phyloP scores from a whole-genome alignment of 1,140 invertebrate genomes.

The Diplogasteroides magnus region DNA sequence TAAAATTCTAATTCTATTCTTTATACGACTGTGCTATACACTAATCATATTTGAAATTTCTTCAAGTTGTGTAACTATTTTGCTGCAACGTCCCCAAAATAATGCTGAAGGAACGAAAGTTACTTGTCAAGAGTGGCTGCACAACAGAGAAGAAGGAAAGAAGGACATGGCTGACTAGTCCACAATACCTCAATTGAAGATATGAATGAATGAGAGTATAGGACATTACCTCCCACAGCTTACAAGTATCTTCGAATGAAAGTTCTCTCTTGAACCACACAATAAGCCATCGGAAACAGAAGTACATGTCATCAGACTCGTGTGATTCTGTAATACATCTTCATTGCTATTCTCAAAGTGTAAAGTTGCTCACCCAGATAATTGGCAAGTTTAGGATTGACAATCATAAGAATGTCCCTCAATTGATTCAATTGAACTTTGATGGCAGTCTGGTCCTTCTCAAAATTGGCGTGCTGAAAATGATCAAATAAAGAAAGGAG shows the following conservation, averaged over 20 bases:
- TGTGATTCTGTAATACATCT: slow-evolving; percentile 64
- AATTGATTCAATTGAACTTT: slow-evolving; percentile 82
- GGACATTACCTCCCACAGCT: slow-evolving; percentile 59
- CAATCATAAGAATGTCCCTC: slow-evolving; percentile 72
- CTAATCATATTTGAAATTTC: too few relatives aligned
- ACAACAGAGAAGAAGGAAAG: slow-evolving; percentile 85
- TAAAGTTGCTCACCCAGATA: slow-evolving; percentile 68
- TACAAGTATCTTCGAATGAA: slow-evolving; percentile 61
- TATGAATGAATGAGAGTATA: background rate
- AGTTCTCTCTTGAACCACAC: slow-evolving; percentile 67
- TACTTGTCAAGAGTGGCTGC: slow-evolving; percentile 84
- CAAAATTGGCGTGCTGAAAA: slow-evolving; percentile 80
- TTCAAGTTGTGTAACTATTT: too few relatives aligned
- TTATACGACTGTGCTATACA: too few relatives aligned
- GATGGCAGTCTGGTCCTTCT: slow-evolving; percentile 93
- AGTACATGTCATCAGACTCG: slow-evolving; percentile 95
- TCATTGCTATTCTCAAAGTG: too few relatives aligned
- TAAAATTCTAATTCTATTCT: too few relatives aligned
- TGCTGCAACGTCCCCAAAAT: too few relatives aligned
- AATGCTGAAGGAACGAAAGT: too few relatives aligned
- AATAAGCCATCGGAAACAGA: slow-evolving; percentile 82
- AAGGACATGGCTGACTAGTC: slow-evolving; percentile 72
- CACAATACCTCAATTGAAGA: slow-evolving; percentile 49
- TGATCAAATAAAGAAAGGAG: slow-evolving; percentile 14
- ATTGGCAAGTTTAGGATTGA: slow-evolving; percentile 75